Conservation (phyloP, 2,888 invertebrate genomes). For the Machimus rusticus region DNA sequence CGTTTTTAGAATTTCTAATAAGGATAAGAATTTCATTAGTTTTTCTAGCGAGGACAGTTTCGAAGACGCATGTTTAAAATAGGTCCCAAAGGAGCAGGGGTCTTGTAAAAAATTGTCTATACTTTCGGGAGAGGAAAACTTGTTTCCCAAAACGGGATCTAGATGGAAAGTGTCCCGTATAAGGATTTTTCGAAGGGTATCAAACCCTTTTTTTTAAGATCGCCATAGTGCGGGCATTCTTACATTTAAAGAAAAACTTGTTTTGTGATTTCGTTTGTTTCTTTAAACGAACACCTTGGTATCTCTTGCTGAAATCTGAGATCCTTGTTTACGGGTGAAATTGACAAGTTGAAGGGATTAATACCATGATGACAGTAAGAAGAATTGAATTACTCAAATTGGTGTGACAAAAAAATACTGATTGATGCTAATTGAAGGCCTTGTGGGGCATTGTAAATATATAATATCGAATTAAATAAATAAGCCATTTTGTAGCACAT, state of each 20-base stretch:
- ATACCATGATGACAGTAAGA: not conserved
- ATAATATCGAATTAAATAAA: too few species aligned
- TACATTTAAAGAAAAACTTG: not conserved
- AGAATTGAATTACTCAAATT: not conserved
- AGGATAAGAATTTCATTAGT: conserved; percentile 19
- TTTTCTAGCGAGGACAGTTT: not conserved
- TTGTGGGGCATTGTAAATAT: not conserved
- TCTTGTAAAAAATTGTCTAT: not conserved
- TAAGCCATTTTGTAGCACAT: too few species aligned
- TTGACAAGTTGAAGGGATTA: conserved; percentile 22
- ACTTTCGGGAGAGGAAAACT: conserved; percentile 3
- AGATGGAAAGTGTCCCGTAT: conserved; percentile 21
- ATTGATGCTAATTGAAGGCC: not conserved
- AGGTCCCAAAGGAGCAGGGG: not conserved
- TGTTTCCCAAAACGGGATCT: conserved; percentile 10
- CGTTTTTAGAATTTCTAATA: not conserved
- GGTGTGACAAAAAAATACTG: not conserved
- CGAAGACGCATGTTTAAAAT: not conserved
- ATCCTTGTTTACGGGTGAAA: conserved; percentile 10
- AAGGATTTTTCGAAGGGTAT: not conserved
- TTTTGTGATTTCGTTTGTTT: not conserved
- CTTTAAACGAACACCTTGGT: conserved; percentile 17
- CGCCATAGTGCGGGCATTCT: not conserved
- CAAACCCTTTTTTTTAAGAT: conserved; percentile 7
- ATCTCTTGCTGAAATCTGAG: not conserved